phyloP scores from a whole-genome alignment of 92 coral and sea anemone genomes.

The Desmophyllum pertusum region DNA sequence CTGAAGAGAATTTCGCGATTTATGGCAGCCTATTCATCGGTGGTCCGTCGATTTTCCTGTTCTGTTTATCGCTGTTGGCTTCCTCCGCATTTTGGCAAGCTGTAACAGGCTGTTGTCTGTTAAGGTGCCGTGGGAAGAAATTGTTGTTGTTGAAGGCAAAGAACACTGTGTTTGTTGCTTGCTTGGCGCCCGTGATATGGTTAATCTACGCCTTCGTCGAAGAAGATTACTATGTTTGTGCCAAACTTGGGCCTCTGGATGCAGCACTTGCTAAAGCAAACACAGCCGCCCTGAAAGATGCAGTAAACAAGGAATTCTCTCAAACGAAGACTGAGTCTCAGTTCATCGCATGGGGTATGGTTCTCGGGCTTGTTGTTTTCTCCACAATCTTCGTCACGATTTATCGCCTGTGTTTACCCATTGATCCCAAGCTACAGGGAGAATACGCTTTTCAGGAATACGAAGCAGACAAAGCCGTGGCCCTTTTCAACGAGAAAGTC shows the following conservation, averaged over 20 bases:
- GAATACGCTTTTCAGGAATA: too few relatives aligned
- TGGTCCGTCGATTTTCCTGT: slow-evolving; percentile 71
- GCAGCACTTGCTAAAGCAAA: slow-evolving; percentile 53
- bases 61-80: slow-evolving; percentile 72
- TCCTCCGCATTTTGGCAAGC: slow-evolving; percentile 78
- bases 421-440: too few relatives aligned
- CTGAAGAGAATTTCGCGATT: slow-evolving; percentile 47
- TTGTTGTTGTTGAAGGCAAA: slow-evolving; percentile 69
- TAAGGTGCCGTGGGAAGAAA: slow-evolving; percentile 47
- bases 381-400: slow-evolving; percentile 66
- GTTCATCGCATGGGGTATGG: slow-evolving; percentile 72
- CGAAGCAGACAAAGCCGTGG: slow-evolving; percentile 68
- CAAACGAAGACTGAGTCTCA: slow-evolving; percentile 65
- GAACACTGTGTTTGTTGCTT: slow-evolving; percentile 62
- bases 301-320: too few relatives aligned
- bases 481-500: slow-evolving; percentile 64
- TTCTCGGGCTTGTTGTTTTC: slow-evolving; percentile 44
- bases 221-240: too few relatives aligned
- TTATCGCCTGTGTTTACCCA: too few relatives aligned
- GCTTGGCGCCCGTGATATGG: slow-evolving; percentile 76
- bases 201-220: slow-evolving; percentile 67
- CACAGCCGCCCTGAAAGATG: slow-evolving; percentile 38
- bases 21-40: slow-evolving; percentile 70
- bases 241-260: slow-evolving; percentile 67
- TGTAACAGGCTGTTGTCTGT: slow-evolving; percentile 62